Percentiles rank a stretch among this genome's conserved stretches.
Conservation (phyloP, 1,140 invertebrate genomes). For the Drosophila rhopaloa region DNA sequence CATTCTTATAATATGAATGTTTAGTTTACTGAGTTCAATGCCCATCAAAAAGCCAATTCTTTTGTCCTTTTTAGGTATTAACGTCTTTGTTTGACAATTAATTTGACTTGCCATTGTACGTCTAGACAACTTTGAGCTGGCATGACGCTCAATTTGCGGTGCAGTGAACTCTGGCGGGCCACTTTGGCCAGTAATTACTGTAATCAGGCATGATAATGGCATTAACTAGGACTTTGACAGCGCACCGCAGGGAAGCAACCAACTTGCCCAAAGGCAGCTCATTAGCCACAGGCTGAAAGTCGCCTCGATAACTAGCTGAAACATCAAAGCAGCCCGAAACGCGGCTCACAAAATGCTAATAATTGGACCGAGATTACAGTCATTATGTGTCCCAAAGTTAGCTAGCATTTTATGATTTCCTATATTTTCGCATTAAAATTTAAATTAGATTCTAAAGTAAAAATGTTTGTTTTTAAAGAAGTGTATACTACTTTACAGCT, state of each 20-base stretch:
- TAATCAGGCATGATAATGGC: constrained; percentile 45
- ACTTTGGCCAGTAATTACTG: constrained; percentile 48
- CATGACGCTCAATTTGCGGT: constrained; percentile 59
- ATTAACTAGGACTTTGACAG: constrained; percentile 35
- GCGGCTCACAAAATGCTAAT: constrained; percentile 8
- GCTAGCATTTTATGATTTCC: neutral
- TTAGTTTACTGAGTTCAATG: neutral
- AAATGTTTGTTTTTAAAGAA: neutral
- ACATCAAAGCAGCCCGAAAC: constrained; percentile 28
- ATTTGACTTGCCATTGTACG: constrained; percentile 57
- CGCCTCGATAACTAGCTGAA: constrained; percentile 24
- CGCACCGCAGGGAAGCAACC: constrained; percentile 13
- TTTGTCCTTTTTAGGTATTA: constrained; percentile 30
- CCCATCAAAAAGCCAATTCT: neutral
- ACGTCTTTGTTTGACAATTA: constrained; percentile 55
- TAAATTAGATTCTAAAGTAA: neutral
- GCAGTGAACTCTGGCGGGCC: constrained; percentile 61
- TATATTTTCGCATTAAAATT: neutral
- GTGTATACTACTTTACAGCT: no score
- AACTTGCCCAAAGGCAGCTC: constrained; percentile 27
- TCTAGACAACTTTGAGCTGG: constrained; percentile 42
- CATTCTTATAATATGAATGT: neutral
- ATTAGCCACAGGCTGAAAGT: constrained; percentile 28
- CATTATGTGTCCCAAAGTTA: constrained; percentile 3
- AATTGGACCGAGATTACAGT: constrained; percentile 17